These are phyloP conservation scores for Muntiacus muntjak DNA, from an alignment of 2,113 vertebrate species.

Conservation along the genomic window DNA sequence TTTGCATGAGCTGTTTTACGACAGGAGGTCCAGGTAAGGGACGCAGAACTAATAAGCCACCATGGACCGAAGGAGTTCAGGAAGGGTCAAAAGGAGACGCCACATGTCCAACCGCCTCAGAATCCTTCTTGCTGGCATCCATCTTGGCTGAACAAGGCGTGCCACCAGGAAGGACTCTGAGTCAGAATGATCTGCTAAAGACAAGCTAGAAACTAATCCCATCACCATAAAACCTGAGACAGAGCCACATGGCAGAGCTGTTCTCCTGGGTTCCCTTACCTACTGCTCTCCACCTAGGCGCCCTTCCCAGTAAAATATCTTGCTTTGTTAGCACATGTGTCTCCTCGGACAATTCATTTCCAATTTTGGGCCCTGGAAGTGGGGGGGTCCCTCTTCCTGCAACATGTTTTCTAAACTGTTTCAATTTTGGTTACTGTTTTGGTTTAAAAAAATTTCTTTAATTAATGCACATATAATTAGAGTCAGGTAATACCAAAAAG, in stretches of 20 bases:
- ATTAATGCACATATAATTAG: not conserved
- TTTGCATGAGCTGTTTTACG: not conserved
- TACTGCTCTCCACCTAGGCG: not conserved
- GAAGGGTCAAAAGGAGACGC: not conserved
- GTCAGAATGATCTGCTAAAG: not conserved
- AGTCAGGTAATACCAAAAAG: not conserved
- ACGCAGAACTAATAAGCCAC: not conserved
- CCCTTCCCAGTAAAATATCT: not conserved
- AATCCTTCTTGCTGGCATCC: not conserved
- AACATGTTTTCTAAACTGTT: not conserved
- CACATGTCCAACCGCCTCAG: not conserved
- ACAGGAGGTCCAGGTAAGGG: not conserved
- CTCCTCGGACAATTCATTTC: not conserved
- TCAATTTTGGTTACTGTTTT: not conserved
- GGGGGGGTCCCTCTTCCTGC: not conserved
- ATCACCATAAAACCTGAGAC: not conserved
- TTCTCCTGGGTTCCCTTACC: not conserved
- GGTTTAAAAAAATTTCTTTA: not conserved
- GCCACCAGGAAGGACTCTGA: not conserved
- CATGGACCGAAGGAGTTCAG: not conserved
- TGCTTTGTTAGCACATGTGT: not conserved
- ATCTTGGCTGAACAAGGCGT: not conserved
- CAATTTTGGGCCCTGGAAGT: not conserved
- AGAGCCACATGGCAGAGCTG: not conserved
- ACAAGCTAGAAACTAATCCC: accelerated